Evolutionary conservation across 2,888 invertebrate genomes (phyloP).

Genomic region (Toxonevra muliebris): DNA sequence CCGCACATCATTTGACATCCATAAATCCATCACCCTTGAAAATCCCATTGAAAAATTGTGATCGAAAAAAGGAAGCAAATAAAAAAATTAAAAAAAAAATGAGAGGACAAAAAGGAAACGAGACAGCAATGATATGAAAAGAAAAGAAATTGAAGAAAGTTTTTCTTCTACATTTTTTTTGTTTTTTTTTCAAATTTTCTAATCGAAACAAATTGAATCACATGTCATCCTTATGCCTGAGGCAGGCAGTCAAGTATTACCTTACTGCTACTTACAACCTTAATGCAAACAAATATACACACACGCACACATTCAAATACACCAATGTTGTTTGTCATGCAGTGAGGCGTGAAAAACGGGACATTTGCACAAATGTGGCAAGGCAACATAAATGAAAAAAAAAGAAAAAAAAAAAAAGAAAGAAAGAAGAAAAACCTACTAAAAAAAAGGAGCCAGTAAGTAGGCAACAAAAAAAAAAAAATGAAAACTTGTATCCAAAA

Average conservation of each 20-base stretch:
- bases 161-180: background rate
- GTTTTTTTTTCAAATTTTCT: constrained; percentile 26
- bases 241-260: background rate
- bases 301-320: background rate
- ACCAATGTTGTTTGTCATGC: background rate
- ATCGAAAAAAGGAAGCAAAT: background rate
- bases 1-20: constrained; percentile 6
- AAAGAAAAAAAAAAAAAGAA: background rate
- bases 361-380: constrained; percentile 18
- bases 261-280: too few species aligned
- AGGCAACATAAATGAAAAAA: background rate
- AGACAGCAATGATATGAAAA: constrained; percentile 4
- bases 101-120: background rate
- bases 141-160: constrained; percentile 9
- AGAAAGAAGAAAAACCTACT: background rate
- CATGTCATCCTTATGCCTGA: constrained; percentile 18
- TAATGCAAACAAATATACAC: background rate
- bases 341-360: constrained; percentile 22
- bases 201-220: constrained; percentile 36
- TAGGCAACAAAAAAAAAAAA: background rate
- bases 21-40: constrained; percentile 24
- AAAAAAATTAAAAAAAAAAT: constrained; percentile 2
- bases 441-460: background rate
- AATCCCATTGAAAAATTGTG: constrained; percentile 23
- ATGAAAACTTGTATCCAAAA: background rate